Evolutionary conservation across 2,888 invertebrate species (phyloP).

Genomic region (Sisyra nigra): DNA sequence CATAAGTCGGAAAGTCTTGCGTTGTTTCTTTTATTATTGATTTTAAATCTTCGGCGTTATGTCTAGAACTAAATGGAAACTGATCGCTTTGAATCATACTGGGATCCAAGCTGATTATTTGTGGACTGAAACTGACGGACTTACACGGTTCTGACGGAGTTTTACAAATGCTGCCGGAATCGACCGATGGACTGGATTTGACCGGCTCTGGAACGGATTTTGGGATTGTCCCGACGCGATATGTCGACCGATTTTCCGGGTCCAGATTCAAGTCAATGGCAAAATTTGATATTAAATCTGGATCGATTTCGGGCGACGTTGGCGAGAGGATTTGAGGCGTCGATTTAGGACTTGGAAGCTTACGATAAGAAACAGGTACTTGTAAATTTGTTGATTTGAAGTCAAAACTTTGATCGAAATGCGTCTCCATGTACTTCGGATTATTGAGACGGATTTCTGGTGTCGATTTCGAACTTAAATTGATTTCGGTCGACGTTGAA

Average conservation of each 20-base stretch:
- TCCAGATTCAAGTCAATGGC: constrained; percentile 27
- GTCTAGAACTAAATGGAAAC: constrained; percentile 14
- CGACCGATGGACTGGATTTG: constrained; percentile 20
- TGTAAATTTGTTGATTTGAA: neutral
- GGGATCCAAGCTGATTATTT: constrained; percentile 22
- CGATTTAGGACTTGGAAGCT: neutral
- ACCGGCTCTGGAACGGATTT: constrained; percentile 14
- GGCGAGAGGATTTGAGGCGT: constrained; percentile 15
- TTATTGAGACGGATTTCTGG: constrained; percentile 9
- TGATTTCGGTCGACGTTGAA: constrained; percentile 14
- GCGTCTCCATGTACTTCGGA: constrained; percentile 24
- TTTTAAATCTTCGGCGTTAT: constrained; percentile 1
- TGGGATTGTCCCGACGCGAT: constrained; percentile 15
- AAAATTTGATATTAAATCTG: constrained; percentile 26
- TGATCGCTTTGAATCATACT: constrained; percentile 8
- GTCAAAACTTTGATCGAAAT: constrained; percentile 20
- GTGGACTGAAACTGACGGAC: constrained; percentile 28
- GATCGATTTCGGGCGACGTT: constrained; percentile 22
- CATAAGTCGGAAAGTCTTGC: constrained; percentile 13
- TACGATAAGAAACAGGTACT: constrained; percentile 1
- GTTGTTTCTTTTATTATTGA: constrained; percentile 16
- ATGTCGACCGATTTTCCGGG: constrained; percentile 23
- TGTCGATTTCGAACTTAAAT: constrained; percentile 14
- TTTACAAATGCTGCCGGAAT: constrained; percentile 22
- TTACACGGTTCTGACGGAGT: constrained; percentile 21